Evolutionary conservation across 2,888 invertebrate genomes (phyloP), one percentile per base, ranked within the genome.

Genomic region (Ectobius pallidus): DNA sequence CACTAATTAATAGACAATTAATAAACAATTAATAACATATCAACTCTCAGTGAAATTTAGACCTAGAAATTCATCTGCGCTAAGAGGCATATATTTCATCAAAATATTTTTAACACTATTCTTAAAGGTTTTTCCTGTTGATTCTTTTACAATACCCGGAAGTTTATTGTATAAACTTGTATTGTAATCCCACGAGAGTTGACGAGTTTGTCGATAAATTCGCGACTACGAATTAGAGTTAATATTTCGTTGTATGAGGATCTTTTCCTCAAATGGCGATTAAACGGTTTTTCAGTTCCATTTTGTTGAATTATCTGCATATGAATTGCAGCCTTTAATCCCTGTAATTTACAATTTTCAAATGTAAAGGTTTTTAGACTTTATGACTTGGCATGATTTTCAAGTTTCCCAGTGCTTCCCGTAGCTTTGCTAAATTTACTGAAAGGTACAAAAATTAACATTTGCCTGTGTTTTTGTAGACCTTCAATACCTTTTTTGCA

Each of bases 341-440:
- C 46, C 46, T 46, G 46, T 46, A 46, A 46, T 46, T n/a, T 46
- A 46, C 18, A 46, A 46, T 46, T 46, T 46, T 46, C 46, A 46
- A 46, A n/a, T 46, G 46, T 3, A 46, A 46, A n/a, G 46, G 46
- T n/a, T 58, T 58, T 58, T 58, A 14, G 11, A 11, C 16, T 58
- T 27, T 58, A 7, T 58, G 30, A 58, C 58, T 27, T 58, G 7
- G 25, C 16, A 11, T 22, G 25, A 14, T 58, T 58, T 34, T 34
- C 34, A 34, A 11, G 6, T 34, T 34, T 34, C 22, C 18, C 25
- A 7, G 20, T 52, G 20, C 20, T 18, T n/a, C 20, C 52, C 9
- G 22, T 58, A 58, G 25, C 7, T 3, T 58, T 27, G 3, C 22
- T 58, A 58, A 27, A 27, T 27, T 22, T 58, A 58, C 6, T 58